Evolutionary conservation across 2,797 vertebrate genomes (phyloP).

Genomic region (Spinibarbus caldwelli): DNA sequence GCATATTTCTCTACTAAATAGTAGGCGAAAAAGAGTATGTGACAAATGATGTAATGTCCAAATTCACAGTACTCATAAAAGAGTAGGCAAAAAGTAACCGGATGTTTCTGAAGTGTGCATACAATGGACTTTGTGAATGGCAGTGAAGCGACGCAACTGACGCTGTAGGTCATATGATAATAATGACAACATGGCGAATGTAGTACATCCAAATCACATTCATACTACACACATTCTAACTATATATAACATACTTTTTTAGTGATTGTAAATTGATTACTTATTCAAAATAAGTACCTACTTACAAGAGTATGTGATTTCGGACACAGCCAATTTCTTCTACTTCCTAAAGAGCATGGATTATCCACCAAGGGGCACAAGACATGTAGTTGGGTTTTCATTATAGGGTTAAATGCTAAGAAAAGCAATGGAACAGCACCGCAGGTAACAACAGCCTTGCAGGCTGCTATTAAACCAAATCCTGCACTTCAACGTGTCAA

Average conservation of each 20-base stretch:
- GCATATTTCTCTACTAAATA: too few relatives aligned
- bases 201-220: neutral
- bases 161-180: neutral
- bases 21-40: too few relatives aligned
- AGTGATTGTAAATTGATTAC: neutral
- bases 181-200: neutral
- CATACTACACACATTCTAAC: neutral
- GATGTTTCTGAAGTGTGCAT: too few relatives aligned
- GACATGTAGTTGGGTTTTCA: neutral
- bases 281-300: neutral
- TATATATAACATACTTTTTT: neutral
- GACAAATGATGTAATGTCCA: too few relatives aligned
- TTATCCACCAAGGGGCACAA: neutral
- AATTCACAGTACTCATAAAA: too few relatives aligned
- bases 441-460: conserved; percentile 2
- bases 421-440: conserved; percentile 20
- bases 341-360: neutral
- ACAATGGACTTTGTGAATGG: neutral
- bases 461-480: conserved; percentile 33
- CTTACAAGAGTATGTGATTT: neutral
- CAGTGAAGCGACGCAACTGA: neutral
- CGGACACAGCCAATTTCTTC: neutral
- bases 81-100: too few relatives aligned
- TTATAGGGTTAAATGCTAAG: conserved; percentile 24
- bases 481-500: conserved; percentile 14